These are phyloP conservation scores for Marasmarcha lunaedactyla DNA, from an alignment of 2,888 invertebrate species.

Conservation along the genomic window DNA sequence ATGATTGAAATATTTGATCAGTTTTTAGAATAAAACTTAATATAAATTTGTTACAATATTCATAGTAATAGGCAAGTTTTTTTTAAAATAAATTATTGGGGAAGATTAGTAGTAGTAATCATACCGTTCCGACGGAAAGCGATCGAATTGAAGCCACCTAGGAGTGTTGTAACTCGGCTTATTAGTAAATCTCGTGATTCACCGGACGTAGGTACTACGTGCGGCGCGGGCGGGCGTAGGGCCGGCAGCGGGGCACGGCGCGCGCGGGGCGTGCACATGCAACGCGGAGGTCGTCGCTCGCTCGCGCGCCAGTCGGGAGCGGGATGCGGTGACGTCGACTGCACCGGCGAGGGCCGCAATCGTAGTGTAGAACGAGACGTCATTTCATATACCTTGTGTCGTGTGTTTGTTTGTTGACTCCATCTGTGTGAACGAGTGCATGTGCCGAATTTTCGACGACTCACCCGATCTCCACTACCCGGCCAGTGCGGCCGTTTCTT, in stretches of 20 bases:
- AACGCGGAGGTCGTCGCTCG: slow-evolving; percentile 67
- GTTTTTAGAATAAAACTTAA: too few species aligned
- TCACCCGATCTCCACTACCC: slow-evolving; percentile 59
- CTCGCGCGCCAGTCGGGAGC: slow-evolving; percentile 61
- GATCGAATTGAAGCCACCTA: too few species aligned
- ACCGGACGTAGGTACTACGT: slow-evolving; percentile 53
- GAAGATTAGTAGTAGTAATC: too few species aligned
- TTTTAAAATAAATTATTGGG: too few species aligned
- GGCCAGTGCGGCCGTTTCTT: slow-evolving; percentile 40
- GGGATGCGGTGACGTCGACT: slow-evolving; percentile 71
- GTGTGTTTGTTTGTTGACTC: slow-evolving; percentile 47
- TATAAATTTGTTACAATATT: too few species aligned
- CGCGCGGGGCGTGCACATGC: slow-evolving; percentile 55
- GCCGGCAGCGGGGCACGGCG: slow-evolving; percentile 24
- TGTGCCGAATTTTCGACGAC: slow-evolving; percentile 29
- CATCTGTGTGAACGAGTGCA: slow-evolving; percentile 47
- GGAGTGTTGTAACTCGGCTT: not conserved
- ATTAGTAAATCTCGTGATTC: slow-evolving; percentile 33
- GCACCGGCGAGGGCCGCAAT: slow-evolving; percentile 65
- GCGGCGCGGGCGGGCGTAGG: slow-evolving; percentile 21
- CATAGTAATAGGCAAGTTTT: too few species aligned
- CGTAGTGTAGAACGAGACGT: slow-evolving; percentile 68
- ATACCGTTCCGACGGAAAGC: too few species aligned
- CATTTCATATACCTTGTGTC: slow-evolving; percentile 41
- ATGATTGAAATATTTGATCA: too few species aligned